Base-by-base conservation (phyloP, 1,140 invertebrate genomes). In the Drosophila rufa region DNA sequence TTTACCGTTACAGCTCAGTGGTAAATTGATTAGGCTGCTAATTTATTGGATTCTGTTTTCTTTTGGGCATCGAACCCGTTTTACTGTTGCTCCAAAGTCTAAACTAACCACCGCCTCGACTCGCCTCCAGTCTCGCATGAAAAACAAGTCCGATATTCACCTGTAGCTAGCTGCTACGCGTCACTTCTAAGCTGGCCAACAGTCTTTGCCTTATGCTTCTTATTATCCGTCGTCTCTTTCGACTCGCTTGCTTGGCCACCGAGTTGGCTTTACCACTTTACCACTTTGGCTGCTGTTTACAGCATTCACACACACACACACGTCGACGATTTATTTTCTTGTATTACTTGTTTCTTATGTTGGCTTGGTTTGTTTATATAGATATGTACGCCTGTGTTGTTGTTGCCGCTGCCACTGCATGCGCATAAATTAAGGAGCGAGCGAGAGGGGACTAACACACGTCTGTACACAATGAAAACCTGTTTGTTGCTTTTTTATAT, bases 401-500 rank as follows among this genome's bases (percentile, higher is more conserved):
- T 75, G 80, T 46, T 74, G 67, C 45, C 66, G 69, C 77, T 74
- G 67, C 45, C 70, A 64, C 77, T 83, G 81, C 68, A 66, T 79
- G 83, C 67, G 83, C 83, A 86, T 86, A 86, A 86, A 87, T 86
- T 87, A 86, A 78, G 70, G 75, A 55, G 71, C 30, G 33, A 66
- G 51, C 33, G 65, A 59, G 64, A 59, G 42, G 47, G 58, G 40
- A 61, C 73, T 71, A 84, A 79, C 80, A 81, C 84, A 89, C 84
- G 80, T 89, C 80, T 89, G 85, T 87, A 90, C 85, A 89, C 84
- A 89, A 84, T 90, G 83, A 89, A 89, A 89, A 89, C 84, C 84
- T 89, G 84, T 90, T 89, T 89, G 85, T 85, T 89, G 85, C 85
- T 85, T 81, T 66, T 78, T 58, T 79, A 78, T 79, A 17, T 17